Base-by-base conservation (phyloP, 1,140 invertebrate genomes). In the Tetranychus cinnabarinus region DNA sequence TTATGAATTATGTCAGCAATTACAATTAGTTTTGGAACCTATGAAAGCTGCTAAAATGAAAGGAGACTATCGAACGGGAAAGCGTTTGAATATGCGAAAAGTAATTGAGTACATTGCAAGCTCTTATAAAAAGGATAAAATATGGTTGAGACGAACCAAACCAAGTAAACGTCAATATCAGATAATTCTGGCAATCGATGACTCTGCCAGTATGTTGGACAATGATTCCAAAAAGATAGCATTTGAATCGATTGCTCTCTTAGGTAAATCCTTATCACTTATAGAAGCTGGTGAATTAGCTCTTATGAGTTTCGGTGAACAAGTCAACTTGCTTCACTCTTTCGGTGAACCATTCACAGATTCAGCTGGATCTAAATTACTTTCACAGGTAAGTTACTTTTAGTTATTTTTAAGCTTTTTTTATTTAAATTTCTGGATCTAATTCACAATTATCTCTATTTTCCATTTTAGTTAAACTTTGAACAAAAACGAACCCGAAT, bases 61-160 rank as follows among this genome's bases (percentile, higher is more conserved):
- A 66, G 89, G 89, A 64, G 95, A 98, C 73, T 99, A 93, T 70
- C 79, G 90, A 62, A 97, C 90, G 2, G 96, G 96, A 6, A 88
- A 90, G 66, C 77, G 96, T 39, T 83, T 99, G 31, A 99, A 98
- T 72, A 98, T 99, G 93, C 79, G 91, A 54, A 91, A 93, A 72
- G 78, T 81, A 64, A 96, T 99, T 69, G 86, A 91, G 0, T 99
- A 97, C 72, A 95, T 99, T 67, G 96, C 96, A 7, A 97, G 91
- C 68, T 85, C 97, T 71, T 99, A 97, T 73, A 80, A 92, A 45
- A 99, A 99, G 70, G 93, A 99, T 70, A 95, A 96, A 71, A 99
- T 99, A 68, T 99, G 96, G 96, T 68, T 99, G 65, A 76, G 93
- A 55, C 75, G 96, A 56, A 97, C 88, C 0, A 92, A 95, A 73